Percentiles rank a stretch among this genome's conserved stretches.
These are phyloP conservation scores for Ophion ventricosus DNA, from an alignment of 2,888 invertebrate genomes.

Conservation along the genomic window DNA sequence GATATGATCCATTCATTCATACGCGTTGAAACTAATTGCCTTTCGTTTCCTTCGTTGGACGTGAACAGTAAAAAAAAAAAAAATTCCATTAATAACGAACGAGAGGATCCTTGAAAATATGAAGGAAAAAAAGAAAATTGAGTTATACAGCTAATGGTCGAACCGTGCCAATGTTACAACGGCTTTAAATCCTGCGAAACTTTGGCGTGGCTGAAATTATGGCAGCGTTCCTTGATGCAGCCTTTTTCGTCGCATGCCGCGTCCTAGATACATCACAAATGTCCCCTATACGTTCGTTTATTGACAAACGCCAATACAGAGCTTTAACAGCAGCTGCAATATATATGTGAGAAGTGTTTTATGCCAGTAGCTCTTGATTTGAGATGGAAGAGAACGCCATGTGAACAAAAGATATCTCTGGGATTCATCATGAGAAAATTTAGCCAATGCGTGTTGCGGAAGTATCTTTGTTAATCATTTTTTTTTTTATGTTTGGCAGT, in stretches of 20 bases:
- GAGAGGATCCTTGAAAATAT: slow-evolving; percentile 1
- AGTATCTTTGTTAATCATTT: no score
- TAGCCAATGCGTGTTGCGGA: neutral
- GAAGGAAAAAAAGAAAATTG: slow-evolving; percentile 23
- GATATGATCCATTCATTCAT: neutral
- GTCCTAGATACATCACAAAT: slow-evolving; percentile 41
- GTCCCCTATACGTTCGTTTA: slow-evolving; percentile 24
- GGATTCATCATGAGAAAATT: neutral
- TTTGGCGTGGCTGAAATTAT: slow-evolving; percentile 31
- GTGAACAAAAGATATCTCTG: neutral
- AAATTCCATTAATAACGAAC: slow-evolving; percentile 2
- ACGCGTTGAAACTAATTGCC: neutral
- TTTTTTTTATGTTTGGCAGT: no score
- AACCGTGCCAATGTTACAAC: slow-evolving; percentile 11
- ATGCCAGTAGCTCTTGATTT: neutral
- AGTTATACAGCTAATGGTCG: slow-evolving; percentile 4
- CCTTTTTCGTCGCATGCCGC: slow-evolving; percentile 32
- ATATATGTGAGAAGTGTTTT: slow-evolving; percentile 23
- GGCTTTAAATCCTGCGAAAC: slow-evolving; percentile 24
- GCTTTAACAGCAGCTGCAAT: slow-evolving; percentile 22
- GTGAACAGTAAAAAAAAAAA: neutral
- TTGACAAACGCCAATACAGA: slow-evolving; percentile 26
- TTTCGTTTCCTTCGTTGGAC: neutral
- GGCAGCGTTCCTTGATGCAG: slow-evolving; percentile 42
- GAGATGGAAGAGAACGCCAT: neutral